Evolutionary conservation across 2,888 invertebrate genomes (phyloP).

Genomic region (Fabriciana adippe): DNA sequence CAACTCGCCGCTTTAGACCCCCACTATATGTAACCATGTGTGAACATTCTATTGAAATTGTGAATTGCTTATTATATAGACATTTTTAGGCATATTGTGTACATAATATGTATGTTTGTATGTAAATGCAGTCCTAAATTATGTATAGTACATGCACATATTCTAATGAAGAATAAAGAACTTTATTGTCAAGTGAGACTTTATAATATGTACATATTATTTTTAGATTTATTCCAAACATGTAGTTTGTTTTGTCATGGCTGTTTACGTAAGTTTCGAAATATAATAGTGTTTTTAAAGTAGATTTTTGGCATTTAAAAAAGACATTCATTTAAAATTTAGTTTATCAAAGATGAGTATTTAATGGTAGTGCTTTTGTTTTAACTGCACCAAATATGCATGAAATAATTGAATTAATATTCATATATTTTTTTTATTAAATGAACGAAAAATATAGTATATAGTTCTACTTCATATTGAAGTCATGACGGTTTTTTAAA

Average conservation of each 20-base stretch:
- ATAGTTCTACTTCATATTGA: conserved; percentile 15
- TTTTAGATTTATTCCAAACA: conserved; percentile 2
- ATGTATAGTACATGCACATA: background rate
- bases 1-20: conserved; percentile 46
- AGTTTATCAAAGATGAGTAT: no score
- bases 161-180: background rate
- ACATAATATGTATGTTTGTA: conserved; percentile 26
- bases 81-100: conserved; percentile 22
- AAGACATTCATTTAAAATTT: no score
- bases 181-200: background rate
- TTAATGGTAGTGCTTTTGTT: background rate
- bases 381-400: background rate
- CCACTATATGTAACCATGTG: conserved; percentile 6
- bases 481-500: background rate
- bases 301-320: background rate
- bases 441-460: conserved; percentile 1
- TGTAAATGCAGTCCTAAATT: conserved; percentile 4
- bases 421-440: background rate
- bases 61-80: conserved; percentile 20
- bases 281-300: background rate
- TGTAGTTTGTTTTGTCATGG: conserved; percentile 2
- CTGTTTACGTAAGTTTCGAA: background rate
- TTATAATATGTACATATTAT: conserved; percentile 7
- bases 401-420: background rate
- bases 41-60: conserved; percentile 16